phyloP scores from a whole-genome alignment of 1,140 invertebrate genomes.

The Drosophila truncata region DNA sequence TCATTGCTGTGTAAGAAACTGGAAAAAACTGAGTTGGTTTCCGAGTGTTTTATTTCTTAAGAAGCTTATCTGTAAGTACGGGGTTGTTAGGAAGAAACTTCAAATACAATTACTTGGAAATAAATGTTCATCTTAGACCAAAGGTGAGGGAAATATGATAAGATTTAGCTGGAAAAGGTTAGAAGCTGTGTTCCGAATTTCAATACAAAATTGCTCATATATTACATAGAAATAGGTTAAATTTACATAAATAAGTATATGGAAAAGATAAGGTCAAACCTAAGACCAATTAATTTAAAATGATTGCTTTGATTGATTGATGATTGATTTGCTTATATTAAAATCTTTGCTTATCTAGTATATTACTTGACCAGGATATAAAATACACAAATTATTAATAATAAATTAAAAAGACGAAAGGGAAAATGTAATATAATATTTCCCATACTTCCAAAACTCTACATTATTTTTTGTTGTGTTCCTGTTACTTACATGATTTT shows the following conservation, averaged over 20 bases:
- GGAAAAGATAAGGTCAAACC: not conserved
- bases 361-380: too few species aligned
- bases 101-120: not conserved
- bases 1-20: not conserved
- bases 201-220: not conserved
- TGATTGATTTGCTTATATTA: too few species aligned
- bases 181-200: not conserved
- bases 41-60: not conserved
- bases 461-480: not conserved
- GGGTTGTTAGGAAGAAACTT: not conserved
- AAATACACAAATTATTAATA: too few species aligned
- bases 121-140: not conserved
- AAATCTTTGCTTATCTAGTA: too few species aligned
- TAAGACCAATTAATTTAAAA: too few species aligned
- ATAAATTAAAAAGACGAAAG: too few species aligned
- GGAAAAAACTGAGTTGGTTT: not conserved
- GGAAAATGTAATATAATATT: not conserved
- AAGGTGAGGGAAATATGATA: not conserved
- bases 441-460: not conserved
- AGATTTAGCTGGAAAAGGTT: not conserved
- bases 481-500: constrained; percentile 16
- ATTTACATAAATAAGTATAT: too few species aligned
- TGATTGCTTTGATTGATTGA: too few species aligned
- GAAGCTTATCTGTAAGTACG: not conserved
- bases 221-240: too few species aligned